A percentile compares a stretch with the other conserved stretches of the same genome.
phyloP scores from a whole-genome alignment of 1,140 invertebrate species.

The Sinella curviseta region DNA sequence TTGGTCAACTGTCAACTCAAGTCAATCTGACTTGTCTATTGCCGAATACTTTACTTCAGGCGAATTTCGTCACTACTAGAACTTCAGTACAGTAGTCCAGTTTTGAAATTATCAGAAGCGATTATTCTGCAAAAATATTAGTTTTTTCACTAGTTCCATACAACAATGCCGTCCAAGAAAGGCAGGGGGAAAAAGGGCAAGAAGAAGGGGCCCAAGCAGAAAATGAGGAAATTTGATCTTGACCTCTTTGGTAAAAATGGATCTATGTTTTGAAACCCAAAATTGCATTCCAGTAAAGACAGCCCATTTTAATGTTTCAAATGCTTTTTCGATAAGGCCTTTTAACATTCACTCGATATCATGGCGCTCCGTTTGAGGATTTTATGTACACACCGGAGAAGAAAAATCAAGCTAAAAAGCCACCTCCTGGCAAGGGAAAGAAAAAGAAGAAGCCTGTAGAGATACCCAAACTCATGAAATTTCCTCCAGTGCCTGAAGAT shows the following conservation, averaged over 20 bases:
- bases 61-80: too few species aligned
- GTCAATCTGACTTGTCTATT: too few species aligned
- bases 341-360: slow-evolving; percentile 45
- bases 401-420: slow-evolving; percentile 15
- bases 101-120: too few species aligned
- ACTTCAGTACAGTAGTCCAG: too few species aligned
- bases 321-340: slow-evolving; percentile 37
- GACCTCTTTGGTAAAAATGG: slow-evolving; percentile 43
- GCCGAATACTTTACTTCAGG: too few species aligned
- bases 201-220: slow-evolving; percentile 24
- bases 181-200: slow-evolving; percentile 39
- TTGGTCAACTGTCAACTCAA: too few species aligned
- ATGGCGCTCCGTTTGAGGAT: slow-evolving; percentile 42
- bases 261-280: too few species aligned
- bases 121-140: too few species aligned
- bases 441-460: slow-evolving; percentile 17
- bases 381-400: slow-evolving; percentile 35
- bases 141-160: too few species aligned
- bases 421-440: slow-evolving; percentile 1
- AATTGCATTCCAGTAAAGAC: too few species aligned
- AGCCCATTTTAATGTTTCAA: background rate
- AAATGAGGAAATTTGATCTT: slow-evolving; percentile 44
- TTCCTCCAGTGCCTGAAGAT: slow-evolving; percentile 17
- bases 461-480: slow-evolving; percentile 16
- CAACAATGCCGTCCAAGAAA: background rate